A percentile compares a stretch with the other conserved stretches of the same genome.
phyloP scores from a whole-genome alignment of 2,888 invertebrate genomes.

The Cheilosia urbana region DNA sequence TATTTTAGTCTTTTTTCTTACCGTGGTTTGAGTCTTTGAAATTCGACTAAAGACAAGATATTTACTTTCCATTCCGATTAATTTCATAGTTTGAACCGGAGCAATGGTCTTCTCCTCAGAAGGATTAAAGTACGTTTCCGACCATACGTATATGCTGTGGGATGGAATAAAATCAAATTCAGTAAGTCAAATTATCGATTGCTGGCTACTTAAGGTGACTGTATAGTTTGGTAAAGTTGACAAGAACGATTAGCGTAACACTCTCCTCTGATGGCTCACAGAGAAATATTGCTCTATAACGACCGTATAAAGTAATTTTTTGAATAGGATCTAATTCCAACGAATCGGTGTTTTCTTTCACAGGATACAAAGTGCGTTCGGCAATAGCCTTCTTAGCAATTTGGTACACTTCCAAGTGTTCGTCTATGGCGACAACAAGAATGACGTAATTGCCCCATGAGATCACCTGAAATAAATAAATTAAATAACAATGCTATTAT shows the following conservation, averaged over 20 bases:
- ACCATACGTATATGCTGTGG: slow-evolving; percentile 80
- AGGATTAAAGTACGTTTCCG: slow-evolving; percentile 80
- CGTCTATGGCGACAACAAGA: slow-evolving; percentile 79
- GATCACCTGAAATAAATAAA: slow-evolving; percentile 73
- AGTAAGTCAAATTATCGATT: background rate
- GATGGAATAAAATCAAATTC: background rate
- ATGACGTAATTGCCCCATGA: slow-evolving; percentile 79
- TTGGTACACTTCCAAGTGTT: slow-evolving; percentile 80
- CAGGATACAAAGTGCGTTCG: slow-evolving; percentile 59
- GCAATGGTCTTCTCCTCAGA: slow-evolving; percentile 79
- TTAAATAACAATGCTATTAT: background rate
- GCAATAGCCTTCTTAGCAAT: slow-evolving; percentile 76
- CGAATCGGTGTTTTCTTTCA: slow-evolving; percentile 46
- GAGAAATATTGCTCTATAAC: slow-evolving; percentile 78
- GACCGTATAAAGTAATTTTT: slow-evolving; percentile 78
- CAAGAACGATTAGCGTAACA: slow-evolving; percentile 78
- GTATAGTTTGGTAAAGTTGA: slow-evolving; percentile 77
- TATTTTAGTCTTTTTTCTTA: slow-evolving; percentile 56
- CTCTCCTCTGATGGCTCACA: slow-evolving; percentile 77
- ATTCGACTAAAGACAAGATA: slow-evolving; percentile 78
- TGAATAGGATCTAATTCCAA: slow-evolving; percentile 79
- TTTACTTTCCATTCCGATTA: slow-evolving; percentile 78
- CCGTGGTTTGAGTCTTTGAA: slow-evolving; percentile 78
- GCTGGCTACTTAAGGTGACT: slow-evolving; percentile 76
- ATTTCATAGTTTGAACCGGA: slow-evolving; percentile 77